phyloP scores from a whole-genome alignment of 2,113 vertebrate species.

The Elephas maximus region DNA sequence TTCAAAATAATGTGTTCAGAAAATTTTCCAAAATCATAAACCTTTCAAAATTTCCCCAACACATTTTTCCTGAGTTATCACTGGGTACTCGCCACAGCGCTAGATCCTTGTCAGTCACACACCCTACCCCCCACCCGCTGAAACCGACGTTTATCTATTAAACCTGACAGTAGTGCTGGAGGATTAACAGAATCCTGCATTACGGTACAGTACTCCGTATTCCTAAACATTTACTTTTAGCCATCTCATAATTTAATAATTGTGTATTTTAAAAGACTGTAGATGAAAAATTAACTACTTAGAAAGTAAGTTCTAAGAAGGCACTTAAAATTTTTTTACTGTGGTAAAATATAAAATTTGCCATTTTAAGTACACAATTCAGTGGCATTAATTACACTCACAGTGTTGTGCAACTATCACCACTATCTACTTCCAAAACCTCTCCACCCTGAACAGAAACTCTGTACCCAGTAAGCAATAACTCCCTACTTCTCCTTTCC shows the following conservation, averaged over 20 bases:
- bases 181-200: not conserved
- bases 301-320: not conserved
- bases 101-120: not conserved
- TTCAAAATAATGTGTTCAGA: slow-evolving; percentile 3
- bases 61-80: not conserved
- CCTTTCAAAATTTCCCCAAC: not conserved
- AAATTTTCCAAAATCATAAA: not conserved
- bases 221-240: not conserved
- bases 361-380: no score
- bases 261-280: not conserved
- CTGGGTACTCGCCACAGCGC: not conserved
- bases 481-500: no score
- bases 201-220: not conserved
- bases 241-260: not conserved
- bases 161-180: not conserved
- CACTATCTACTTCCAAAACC: no score
- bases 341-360: no score
- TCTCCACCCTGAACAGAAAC: no score
- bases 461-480: no score
- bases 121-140: not conserved
- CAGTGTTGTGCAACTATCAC: no score
- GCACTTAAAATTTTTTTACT: not conserved
- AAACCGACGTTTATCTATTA: not conserved
- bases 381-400: no score
- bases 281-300: not conserved